Base-by-base conservation (phyloP, 2,888 invertebrate species). In the Pristionchus arcanus region DNA sequence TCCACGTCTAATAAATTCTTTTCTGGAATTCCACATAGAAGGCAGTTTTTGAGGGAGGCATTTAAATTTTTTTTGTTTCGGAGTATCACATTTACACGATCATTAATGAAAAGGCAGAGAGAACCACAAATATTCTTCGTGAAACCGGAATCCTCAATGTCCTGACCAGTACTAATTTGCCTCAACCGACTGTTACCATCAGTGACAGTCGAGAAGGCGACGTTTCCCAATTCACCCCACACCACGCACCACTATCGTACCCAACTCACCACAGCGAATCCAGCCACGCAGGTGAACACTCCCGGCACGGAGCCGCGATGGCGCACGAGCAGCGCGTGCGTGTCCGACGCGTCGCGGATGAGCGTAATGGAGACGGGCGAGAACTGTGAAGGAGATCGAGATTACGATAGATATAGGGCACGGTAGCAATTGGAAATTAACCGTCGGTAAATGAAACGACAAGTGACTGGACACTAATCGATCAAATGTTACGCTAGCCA, bases 271-370 rank as follows among this genome's bases (percentile, higher is more conserved):
- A 96, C 96, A 92, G 96, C 95, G 92, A 96, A 96, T 34, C 96
- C 96, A 71, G 96, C 96, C 34, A 96, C 95, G 92, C 96, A 96
- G 13, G 96, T 96, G 94, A 95, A 96, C 95, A 96, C 96, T 84
- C 96, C 96, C 25, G 95, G 94, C 2, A 96, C 96, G 92, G 96
- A 96, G 31, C 95, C 94, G 34, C 95, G 95, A 90, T 96, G 96
- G 37, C 96, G 49, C 2, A 96, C 96, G 31, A 96, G 94, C 49
- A 96, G 95, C 86, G 96, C 95, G 90, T 95, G 95, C 87, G 95
- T 95, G 66, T 95, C 94, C 87, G 95, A 95, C 66, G 94, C 93
- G 91, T 96, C 95, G 53, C 95, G 94, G 63, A 96, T 95, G 34
- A 96, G 94, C 92, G 96, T 96, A 89, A 96, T 96, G 25, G 96